phyloP scores from a whole-genome alignment of 2,888 invertebrate genomes.

The Lithophane ornitopus region DNA sequence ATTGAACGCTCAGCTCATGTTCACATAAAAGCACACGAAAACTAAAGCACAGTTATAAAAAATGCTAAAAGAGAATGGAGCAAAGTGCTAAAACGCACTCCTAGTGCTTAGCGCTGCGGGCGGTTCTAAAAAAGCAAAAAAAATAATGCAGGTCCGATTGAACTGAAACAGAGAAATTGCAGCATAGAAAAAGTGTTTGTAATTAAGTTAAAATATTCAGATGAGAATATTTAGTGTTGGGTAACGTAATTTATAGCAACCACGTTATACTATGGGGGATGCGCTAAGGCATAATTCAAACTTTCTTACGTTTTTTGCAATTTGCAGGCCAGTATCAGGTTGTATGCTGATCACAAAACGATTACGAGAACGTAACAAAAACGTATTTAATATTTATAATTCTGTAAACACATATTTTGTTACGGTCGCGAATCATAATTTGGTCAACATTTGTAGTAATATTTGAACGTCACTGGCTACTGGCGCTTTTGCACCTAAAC shows the following conservation, averaged over 20 bases:
- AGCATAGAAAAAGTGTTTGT: background rate
- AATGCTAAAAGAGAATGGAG: background rate
- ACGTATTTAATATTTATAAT: background rate
- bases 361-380: background rate
- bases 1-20: slow-evolving; percentile 38
- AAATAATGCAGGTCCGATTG: slow-evolving; percentile 6
- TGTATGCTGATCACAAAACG: background rate
- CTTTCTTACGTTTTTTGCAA: background rate
- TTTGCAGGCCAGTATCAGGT: background rate
- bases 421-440: background rate
- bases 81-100: background rate
- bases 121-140: slow-evolving; percentile 3
- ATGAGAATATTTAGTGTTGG: slow-evolving; percentile 22
- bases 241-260: slow-evolving; percentile 31
- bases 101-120: slow-evolving; percentile 1
- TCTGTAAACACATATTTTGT: background rate
- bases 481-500: background rate
- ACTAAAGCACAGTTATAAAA: background rate
- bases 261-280: background rate
- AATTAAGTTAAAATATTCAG: slow-evolving; percentile 25
- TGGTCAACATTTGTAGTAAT: background rate
- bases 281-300: background rate
- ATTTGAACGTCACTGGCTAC: background rate
- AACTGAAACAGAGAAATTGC: slow-evolving; percentile 4
- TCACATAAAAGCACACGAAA: background rate